These are phyloP conservation scores for Nycticryphes semicollaris DNA, from an alignment of 2,113 vertebrate species.

Conservation along the genomic window DNA sequence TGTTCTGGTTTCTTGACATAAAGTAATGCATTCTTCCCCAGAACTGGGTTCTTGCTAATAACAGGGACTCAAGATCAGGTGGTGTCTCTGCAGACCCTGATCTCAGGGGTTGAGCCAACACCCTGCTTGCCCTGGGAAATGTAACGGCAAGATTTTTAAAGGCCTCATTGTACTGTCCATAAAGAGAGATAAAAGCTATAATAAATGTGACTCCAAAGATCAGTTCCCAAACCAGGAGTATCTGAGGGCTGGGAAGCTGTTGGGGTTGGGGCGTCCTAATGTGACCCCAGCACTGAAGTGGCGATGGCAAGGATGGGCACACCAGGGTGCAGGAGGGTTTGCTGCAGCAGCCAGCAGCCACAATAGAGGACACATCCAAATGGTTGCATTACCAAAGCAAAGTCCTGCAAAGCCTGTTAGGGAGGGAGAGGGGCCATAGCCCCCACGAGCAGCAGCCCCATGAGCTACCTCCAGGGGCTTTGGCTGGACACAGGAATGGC, in stretches of 20 bases:
- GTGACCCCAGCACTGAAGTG: background rate
- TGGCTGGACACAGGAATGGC: rapidly evolving
- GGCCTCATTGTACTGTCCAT: background rate
- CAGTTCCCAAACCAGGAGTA: background rate
- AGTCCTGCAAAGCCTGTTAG: background rate
- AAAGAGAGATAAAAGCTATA: background rate
- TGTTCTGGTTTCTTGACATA: background rate
- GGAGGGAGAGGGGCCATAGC: background rate
- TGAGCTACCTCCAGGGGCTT: background rate
- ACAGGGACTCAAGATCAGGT: background rate
- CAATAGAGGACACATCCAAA: background rate
- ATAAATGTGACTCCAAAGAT: background rate
- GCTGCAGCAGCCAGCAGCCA: background rate
- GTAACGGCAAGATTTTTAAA: background rate
- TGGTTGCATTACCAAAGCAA: background rate
- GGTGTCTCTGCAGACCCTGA: background rate
- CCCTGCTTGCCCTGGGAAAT: background rate
- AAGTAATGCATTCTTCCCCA: background rate
- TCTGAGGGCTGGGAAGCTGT: background rate
- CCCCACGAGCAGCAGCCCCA: rapidly evolving
- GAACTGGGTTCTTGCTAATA: background rate
- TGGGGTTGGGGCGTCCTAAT: background rate
- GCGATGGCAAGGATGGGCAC: background rate
- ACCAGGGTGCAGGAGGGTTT: background rate
- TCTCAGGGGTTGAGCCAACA: background rate